Percentiles rank a stretch among this genome's conserved stretches.
Evolutionary conservation across 2,113 vertebrate genomes (phyloP).

Genomic region (Stomatorhinus ivindoensis): DNA sequence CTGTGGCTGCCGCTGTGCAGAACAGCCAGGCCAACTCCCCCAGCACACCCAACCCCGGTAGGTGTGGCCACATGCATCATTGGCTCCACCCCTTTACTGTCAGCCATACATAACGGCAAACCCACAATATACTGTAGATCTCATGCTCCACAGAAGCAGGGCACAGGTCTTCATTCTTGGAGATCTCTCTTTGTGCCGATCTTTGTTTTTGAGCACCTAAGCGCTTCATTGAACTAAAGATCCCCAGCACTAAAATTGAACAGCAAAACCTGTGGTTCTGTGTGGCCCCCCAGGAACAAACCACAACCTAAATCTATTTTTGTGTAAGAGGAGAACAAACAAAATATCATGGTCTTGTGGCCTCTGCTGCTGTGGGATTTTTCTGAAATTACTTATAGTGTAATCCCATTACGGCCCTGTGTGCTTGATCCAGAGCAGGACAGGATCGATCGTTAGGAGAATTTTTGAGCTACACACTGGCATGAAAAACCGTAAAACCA

Average conservation of each 20-base stretch:
- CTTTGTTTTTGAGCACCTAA: not conserved
- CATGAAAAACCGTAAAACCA: not conserved
- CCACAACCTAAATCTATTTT: not conserved
- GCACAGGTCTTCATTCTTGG: not conserved
- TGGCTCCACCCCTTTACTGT: not conserved
- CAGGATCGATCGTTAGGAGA: not conserved
- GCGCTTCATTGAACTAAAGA: not conserved
- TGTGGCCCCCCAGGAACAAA: not conserved
- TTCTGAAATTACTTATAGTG: not conserved
- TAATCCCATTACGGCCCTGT: not conserved
- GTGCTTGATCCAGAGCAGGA: not conserved
- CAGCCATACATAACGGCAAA: not conserved
- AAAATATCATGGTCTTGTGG: not conserved
- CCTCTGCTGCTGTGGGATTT: not conserved
- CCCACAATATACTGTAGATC: not conserved
- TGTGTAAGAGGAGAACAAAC: not conserved
- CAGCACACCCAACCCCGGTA: slow-evolving; percentile 79
- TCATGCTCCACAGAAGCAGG: not conserved
- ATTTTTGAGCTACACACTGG: not conserved
- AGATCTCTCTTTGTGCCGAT: not conserved
- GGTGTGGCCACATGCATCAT: slow-evolving; percentile 27
- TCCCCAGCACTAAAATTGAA: not conserved
- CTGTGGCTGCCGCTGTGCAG: slow-evolving; percentile 75
- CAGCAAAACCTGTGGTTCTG: not conserved
- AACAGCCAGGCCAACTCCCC: slow-evolving; percentile 82